Evolutionary conservation across 1,140 invertebrate genomes (phyloP).

Genomic region (Heliothis subflexa): DNA sequence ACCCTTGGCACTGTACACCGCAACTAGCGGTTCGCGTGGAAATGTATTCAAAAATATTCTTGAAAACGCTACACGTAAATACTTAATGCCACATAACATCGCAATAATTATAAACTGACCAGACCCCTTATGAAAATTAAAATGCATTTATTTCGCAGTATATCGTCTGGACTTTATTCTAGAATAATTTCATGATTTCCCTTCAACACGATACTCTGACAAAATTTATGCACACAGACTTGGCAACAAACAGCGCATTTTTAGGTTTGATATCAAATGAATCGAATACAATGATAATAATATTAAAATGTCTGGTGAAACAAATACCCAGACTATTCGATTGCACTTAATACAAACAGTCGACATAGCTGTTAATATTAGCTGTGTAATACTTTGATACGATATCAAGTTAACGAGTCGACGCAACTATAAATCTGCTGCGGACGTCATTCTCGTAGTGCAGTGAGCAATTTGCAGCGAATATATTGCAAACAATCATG

Average conservation of each 20-base stretch:
- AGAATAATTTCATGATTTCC: slow-evolving; percentile 10
- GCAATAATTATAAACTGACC: slow-evolving; percentile 24
- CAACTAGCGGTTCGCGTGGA: slow-evolving; percentile 7
- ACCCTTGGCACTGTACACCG: background rate
- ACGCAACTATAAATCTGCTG: slow-evolving; percentile 76
- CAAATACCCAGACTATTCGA: slow-evolving; percentile 37
- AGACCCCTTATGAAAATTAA: slow-evolving; percentile 18
- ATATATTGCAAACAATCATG: slow-evolving; percentile 66
- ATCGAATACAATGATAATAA: slow-evolving; percentile 34
- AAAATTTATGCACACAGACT: slow-evolving; percentile 29
- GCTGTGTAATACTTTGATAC: slow-evolving; percentile 54
- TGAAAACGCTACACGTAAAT: slow-evolving; percentile 8
- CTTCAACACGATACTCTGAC: slow-evolving; percentile 26
- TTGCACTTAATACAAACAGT: slow-evolving; percentile 34
- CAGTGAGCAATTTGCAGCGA: slow-evolving; percentile 57
- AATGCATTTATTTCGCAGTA: slow-evolving; percentile 5
- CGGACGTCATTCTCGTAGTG: slow-evolving; percentile 66
- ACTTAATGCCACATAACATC: slow-evolving; percentile 1
- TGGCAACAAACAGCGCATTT: slow-evolving; percentile 26
- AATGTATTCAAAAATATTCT: slow-evolving; percentile 35
- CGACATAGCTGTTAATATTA: slow-evolving; percentile 42
- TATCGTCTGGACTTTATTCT: slow-evolving; percentile 5
- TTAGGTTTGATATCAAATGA: slow-evolving; percentile 25
- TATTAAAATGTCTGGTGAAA: slow-evolving; percentile 36
- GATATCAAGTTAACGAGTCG: slow-evolving; percentile 72